Base-by-base conservation (phyloP, 2,113 vertebrate genomes). In the Ardeotis arabs region DNA sequence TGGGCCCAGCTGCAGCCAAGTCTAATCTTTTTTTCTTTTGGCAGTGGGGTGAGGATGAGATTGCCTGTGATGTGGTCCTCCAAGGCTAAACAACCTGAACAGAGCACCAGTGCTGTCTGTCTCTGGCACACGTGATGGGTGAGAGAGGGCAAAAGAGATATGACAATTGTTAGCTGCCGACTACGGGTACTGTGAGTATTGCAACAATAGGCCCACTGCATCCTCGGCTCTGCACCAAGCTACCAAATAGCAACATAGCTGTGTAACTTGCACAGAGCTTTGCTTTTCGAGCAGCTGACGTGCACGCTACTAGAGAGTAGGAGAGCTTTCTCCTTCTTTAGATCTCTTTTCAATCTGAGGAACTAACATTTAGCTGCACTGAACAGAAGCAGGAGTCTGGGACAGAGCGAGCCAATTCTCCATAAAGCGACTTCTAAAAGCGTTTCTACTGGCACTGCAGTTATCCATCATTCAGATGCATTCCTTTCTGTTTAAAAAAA, bases 401-500 rank as follows among this genome's bases (percentile, higher is more conserved):
- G 37, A 44, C 70, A 74, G 45, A 66, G 47, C 24, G 31, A 85
- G 56, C 83, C 77, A 84, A 76, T 92, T 92, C 70, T 80, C 62
- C 56, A 33, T 16, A 50, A 60, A 84, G 39, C 44, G 64, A 82
- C 41, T 41, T 94, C 29, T 67, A 8, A 37, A 89, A 90, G 5
- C 16, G 17, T 53, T 93, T 82, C 58, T 91, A 28, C 41, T 94
- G 72, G 74, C 96, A 84, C 70, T 89, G 41, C n/a, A 78, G 52
- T 81, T 86, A 73, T 28, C 93, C 67, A 27, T 94, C 74, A 28
- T 66, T 70, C 84, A 92, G 79, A 80, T 89, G 23, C 18, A 50
- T 31, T 78, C 21, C 21, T 60, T 87, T 86, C 17, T 41, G 23
- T 58, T 74, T 28, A 50, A 58, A n/a, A 69, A 70, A 45, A 35